phyloP scores from a whole-genome alignment of 2,113 vertebrate genomes.

The Hippopotamus amphibius region DNA sequence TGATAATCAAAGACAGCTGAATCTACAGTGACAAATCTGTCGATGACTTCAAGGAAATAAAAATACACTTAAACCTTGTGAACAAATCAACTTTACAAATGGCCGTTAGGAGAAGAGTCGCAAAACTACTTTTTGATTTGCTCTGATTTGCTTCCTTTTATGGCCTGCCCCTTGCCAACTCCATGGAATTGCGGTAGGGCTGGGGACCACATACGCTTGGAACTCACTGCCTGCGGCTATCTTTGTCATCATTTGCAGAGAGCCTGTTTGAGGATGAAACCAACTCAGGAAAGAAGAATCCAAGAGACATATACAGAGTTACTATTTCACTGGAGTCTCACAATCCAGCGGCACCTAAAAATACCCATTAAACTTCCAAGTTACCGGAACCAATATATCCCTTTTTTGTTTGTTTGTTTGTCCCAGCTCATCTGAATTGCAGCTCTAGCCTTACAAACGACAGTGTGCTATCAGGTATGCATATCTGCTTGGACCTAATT shows the following conservation, averaged over 20 bases:
- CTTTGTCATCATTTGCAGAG: neutral
- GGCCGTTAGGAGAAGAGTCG: slow-evolving; percentile 16
- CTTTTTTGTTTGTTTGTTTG: neutral
- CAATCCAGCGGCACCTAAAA: neutral
- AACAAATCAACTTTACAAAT: slow-evolving; percentile 68
- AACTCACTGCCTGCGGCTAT: slow-evolving; percentile 24
- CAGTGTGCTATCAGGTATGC: neutral
- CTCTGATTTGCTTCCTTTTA: slow-evolving; percentile 25
- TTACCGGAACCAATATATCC: slow-evolving; percentile 1
- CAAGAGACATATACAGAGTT: slow-evolving; percentile 29
- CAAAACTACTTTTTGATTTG: slow-evolving; percentile 40
- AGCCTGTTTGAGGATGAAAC: slow-evolving; percentile 41
- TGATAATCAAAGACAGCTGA: slow-evolving; percentile 86
- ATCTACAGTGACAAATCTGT: slow-evolving; percentile 69
- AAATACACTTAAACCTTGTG: slow-evolving; percentile 61
- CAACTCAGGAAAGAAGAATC: slow-evolving; percentile 43
- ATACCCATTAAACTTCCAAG: slow-evolving; percentile 3
- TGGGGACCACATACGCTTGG: neutral
- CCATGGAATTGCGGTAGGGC: neutral
- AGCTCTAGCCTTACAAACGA: slow-evolving; percentile 45
- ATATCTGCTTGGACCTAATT: slow-evolving; percentile 21
- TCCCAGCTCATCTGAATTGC: slow-evolving; percentile 26
- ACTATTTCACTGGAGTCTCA: slow-evolving; percentile 10
- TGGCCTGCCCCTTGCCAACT: neutral
- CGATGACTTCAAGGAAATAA: slow-evolving; percentile 77